A percentile compares a stretch with the other conserved stretches of the same genome.
Conservation (phyloP, 2,113 vertebrate species). For the Trinectes maculatus region DNA sequence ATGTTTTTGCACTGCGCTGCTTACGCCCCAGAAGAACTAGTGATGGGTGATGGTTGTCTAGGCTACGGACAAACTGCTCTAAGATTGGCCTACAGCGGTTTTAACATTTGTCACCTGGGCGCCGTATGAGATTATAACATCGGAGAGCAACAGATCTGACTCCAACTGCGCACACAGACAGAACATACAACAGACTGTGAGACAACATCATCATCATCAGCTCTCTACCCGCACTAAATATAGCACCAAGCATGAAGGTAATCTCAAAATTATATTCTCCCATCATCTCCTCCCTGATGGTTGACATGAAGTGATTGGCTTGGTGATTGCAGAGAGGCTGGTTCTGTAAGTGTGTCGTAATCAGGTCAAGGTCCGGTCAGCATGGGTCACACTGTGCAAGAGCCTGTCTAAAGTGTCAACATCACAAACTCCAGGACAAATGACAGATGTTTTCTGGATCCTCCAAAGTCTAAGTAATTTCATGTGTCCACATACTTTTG, state of each 20-base stretch:
- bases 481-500: neutral
- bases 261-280: conserved; percentile 10
- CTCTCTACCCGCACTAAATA: neutral
- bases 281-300: neutral
- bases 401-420: neutral
- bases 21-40: conserved; percentile 51
- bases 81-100: conserved; percentile 40
- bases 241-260: neutral
- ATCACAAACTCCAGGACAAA: neutral
- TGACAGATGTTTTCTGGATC: neutral
- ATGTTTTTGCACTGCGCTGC: conserved; percentile 7
- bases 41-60: conserved; percentile 28
- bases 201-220: conserved; percentile 18
- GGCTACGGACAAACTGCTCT: conserved; percentile 39
- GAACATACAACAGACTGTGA: conserved; percentile 35
- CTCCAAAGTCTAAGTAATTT: neutral
- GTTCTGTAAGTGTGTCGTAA: conserved; percentile 5
- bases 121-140: conserved; percentile 61
- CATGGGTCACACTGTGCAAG: neutral
- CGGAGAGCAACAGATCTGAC: conserved; percentile 61
- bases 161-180: conserved; percentile 63
- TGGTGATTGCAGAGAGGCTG: conserved; percentile 19
- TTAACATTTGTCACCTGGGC: conserved; percentile 58
- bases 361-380: conserved; percentile 10
- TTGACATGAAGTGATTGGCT: conserved; percentile 8